phyloP scores from a whole-genome alignment of 2,888 invertebrate species.

The Tetranychus truncatus region DNA sequence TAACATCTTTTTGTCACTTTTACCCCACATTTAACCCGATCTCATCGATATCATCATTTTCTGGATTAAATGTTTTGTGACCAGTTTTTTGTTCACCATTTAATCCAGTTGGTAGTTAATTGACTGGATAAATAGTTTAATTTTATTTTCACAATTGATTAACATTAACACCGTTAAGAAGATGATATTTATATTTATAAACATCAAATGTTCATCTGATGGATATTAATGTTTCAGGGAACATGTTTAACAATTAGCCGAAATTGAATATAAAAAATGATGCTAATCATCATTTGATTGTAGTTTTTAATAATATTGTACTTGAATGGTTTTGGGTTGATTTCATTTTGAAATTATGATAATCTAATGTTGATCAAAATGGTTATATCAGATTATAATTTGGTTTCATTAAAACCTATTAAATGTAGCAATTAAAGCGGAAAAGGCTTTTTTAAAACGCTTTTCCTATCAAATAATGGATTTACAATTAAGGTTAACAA shows the following conservation, averaged over 20 bases:
- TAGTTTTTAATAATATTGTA: too few species aligned
- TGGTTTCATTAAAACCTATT: neutral
- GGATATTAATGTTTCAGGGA: too few species aligned
- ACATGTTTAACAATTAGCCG: too few species aligned
- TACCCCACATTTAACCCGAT: neutral
- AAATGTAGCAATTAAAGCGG: neutral
- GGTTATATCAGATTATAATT: too few species aligned
- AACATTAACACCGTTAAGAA: neutral
- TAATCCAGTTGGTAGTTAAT: neutral
- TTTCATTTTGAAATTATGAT: too few species aligned
- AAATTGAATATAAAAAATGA: too few species aligned
- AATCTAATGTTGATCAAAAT: too few species aligned
- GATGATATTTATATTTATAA: neutral
- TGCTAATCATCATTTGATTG: too few species aligned
- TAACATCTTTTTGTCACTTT: neutral
- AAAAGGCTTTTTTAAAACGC: neutral
- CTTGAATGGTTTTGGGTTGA: too few species aligned
- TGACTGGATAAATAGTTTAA: neutral
- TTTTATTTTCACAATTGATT: neutral
- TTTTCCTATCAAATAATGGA: neutral
- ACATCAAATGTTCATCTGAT: too few species aligned
- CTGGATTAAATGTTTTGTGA: neutral
- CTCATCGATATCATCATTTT: neutral
- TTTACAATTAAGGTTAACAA: neutral
- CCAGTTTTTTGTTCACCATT: neutral